A percentile compares a stretch with the other conserved stretches of the same genome.
Evolutionary conservation across 2,113 vertebrate species (phyloP).

Genomic region (Riparia riparia): DNA sequence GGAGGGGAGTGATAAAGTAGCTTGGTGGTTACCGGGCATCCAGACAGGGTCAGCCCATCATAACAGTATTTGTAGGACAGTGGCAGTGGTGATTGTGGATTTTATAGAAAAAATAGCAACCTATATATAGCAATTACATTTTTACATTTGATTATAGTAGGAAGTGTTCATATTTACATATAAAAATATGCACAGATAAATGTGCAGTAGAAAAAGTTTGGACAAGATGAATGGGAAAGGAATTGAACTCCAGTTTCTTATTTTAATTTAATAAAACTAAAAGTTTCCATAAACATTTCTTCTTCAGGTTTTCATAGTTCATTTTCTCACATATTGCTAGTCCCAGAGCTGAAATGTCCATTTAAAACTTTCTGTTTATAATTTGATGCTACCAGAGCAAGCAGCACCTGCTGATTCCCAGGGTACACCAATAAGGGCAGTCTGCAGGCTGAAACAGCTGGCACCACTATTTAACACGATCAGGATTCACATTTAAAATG

Average conservation of each 20-base stretch:
- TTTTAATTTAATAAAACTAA: background rate
- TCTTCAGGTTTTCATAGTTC: background rate
- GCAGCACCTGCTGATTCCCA: slow-evolving; percentile 36
- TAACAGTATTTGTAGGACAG: background rate
- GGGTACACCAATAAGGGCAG: background rate
- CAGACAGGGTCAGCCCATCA: background rate
- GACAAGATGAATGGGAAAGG: background rate
- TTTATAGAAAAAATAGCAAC: background rate
- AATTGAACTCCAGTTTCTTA: background rate
- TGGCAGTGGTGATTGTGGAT: background rate
- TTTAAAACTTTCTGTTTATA: background rate
- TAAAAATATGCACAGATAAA: background rate
- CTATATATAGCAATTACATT: background rate
- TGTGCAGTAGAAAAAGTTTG: background rate
- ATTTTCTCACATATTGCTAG: background rate
- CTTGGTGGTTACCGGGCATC: background rate
- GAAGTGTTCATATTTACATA: background rate
- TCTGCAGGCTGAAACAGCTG: slow-evolving; percentile 34
- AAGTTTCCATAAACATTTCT: background rate
- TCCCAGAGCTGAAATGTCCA: background rate
- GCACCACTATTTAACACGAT: background rate
- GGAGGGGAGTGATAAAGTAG: background rate
- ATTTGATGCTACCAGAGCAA: background rate
- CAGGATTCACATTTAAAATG: slow-evolving; percentile 27
- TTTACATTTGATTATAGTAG: background rate